phyloP scores from a whole-genome alignment of 2,888 invertebrate species.

The Ditylenchus weischeri region DNA sequence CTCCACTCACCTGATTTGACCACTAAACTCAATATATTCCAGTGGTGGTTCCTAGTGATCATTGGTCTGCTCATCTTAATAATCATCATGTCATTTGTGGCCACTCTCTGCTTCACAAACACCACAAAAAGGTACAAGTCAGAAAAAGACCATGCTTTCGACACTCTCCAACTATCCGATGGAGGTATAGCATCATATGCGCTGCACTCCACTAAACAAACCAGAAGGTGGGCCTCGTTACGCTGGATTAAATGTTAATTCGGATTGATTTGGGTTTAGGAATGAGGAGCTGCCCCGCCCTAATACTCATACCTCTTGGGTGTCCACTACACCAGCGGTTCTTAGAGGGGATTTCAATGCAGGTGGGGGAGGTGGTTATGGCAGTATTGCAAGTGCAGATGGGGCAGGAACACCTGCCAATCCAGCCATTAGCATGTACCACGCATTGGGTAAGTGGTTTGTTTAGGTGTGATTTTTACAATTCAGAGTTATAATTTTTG shows the following conservation, averaged over 20 bases:
- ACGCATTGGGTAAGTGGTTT: not conserved
- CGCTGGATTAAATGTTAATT: not conserved
- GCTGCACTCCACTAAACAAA: slow-evolving; percentile 38
- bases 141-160: slow-evolving; percentile 44
- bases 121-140: slow-evolving; percentile 34
- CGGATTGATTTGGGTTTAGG: not conserved
- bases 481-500: too few species aligned
- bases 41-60: slow-evolving; percentile 64
- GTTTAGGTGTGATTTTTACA: too few species aligned
- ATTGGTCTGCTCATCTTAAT: slow-evolving; percentile 60
- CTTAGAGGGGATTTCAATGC: not conserved
- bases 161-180: slow-evolving; percentile 55
- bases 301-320: slow-evolving; percentile 54
- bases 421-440: slow-evolving; percentile 6
- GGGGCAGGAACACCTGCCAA: slow-evolving; percentile 2
- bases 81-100: slow-evolving; percentile 22
- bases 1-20: too few species aligned
- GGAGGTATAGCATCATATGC: slow-evolving; percentile 54
- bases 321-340: slow-evolving; percentile 21
- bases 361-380: not conserved
- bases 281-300: slow-evolving; percentile 42
- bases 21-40: too few species aligned
- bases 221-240: slow-evolving; percentile 17
- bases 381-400: slow-evolving; percentile 17
- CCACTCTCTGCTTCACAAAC: slow-evolving; percentile 24